Percentiles rank a stretch among this genome's conserved stretches.
Evolutionary conservation across 2,113 vertebrate species (phyloP).

Genomic region (Oreotrochilus melanogaster): DNA sequence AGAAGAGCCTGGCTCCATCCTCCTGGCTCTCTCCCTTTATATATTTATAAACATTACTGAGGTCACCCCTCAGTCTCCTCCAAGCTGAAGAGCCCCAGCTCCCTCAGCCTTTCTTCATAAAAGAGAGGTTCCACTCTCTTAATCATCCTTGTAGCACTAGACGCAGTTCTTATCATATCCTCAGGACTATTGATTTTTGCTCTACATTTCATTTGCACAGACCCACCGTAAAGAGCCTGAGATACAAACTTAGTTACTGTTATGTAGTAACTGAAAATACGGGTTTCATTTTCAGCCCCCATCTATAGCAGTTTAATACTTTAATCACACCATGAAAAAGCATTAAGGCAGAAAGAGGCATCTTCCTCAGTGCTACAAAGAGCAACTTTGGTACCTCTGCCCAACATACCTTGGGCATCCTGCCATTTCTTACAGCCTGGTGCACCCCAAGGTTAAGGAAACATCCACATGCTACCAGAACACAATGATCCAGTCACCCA

Average conservation of each 20-base stretch:
- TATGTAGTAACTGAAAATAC: neutral
- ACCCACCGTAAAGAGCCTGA: rapidly evolving
- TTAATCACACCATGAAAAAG: neutral
- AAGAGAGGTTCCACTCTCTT: too few species aligned
- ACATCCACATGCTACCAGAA: neutral
- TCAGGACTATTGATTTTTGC: neutral
- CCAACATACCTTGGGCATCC: neutral
- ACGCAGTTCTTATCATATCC: neutral
- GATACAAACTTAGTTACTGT: neutral
- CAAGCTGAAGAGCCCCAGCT: too few species aligned
- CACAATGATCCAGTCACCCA: neutral
- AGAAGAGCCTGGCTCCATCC: too few species aligned
- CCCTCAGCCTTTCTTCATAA: too few species aligned
- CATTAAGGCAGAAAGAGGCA: neutral
- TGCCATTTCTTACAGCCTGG: neutral
- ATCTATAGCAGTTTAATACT: neutral
- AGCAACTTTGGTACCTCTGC: neutral
- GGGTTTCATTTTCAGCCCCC: neutral
- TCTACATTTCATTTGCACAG: neutral
- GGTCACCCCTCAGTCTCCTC: too few species aligned
- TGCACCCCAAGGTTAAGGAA: neutral
- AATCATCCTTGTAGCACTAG: neutral
- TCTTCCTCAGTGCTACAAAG: neutral
- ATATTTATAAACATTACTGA: too few species aligned
- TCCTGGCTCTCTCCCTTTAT: too few species aligned